Evolutionary conservation across 2,888 invertebrate species (phyloP).

Genomic region (Dolichomitus sp.): DNA sequence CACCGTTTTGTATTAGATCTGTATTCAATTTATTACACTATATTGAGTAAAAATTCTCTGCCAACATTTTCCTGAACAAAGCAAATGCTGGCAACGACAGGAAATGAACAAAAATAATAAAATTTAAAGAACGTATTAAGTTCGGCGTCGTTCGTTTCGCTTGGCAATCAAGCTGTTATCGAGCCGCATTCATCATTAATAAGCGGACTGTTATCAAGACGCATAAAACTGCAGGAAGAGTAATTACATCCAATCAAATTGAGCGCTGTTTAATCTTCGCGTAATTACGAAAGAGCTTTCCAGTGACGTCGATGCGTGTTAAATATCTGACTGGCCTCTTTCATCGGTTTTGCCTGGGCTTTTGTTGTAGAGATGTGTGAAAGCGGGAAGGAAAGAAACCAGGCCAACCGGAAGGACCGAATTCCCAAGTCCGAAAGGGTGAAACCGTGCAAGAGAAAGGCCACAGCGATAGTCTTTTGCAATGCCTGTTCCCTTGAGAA

Average conservation of each 20-base stretch:
- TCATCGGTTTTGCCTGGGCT: neutral
- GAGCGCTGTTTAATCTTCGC: neutral
- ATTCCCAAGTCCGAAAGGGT: neutral
- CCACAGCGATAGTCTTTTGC: slow-evolving; percentile 2
- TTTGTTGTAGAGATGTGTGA: neutral
- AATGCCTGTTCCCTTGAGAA: slow-evolving; percentile 18
- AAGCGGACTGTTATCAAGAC: neutral
- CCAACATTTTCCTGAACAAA: neutral
- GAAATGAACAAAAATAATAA: neutral
- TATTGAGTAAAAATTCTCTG: neutral
- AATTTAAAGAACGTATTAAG: neutral
- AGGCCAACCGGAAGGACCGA: slow-evolving; percentile 45
- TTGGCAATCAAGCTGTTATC: slow-evolving; percentile 12
- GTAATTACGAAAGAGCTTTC: slow-evolving; percentile 3
- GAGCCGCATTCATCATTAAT: neutral
- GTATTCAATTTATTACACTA: neutral
- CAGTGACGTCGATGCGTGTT: slow-evolving; percentile 1
- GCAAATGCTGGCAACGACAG: neutral
- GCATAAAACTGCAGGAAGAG: neutral
- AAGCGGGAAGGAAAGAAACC: slow-evolving; percentile 14
- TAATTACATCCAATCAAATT: neutral
- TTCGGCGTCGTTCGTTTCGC: neutral
- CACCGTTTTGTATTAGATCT: no score
- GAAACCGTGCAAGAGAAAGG: slow-evolving; percentile 22
- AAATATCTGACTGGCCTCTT: neutral